A percentile compares a stretch with the other conserved stretches of the same genome.
Evolutionary conservation across 2,113 vertebrate species (phyloP).

Genomic region (Romanogobio albipinnatus): DNA sequence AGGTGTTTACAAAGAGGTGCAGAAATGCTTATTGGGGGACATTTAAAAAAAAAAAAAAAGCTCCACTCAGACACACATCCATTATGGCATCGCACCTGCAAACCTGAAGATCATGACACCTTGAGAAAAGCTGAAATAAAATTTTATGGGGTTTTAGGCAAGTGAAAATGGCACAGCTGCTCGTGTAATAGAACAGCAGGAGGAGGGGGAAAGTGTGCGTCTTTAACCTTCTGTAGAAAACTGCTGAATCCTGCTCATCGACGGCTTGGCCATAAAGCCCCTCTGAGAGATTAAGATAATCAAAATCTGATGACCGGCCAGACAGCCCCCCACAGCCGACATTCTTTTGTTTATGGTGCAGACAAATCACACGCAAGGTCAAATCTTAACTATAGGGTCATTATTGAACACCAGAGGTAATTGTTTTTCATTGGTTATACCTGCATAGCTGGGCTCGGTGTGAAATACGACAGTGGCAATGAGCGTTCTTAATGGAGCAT

Average conservation of each 20-base stretch:
- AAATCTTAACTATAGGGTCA: constrained; percentile 37
- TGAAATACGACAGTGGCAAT: constrained; percentile 28
- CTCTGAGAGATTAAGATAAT: constrained; percentile 44
- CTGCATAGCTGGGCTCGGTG: not conserved
- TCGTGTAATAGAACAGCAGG: constrained; percentile 52
- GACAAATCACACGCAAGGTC: constrained; percentile 48
- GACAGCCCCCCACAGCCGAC: not conserved
- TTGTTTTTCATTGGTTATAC: constrained; percentile 33
- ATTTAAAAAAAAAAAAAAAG: constrained; percentile 39
- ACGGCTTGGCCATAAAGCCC: constrained; percentile 52
- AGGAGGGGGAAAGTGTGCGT: constrained; percentile 37
- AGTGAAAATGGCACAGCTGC: constrained; percentile 58
- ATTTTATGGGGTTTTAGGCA: constrained; percentile 55
- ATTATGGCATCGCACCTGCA: constrained; percentile 53
- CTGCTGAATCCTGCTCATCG: constrained; percentile 40
- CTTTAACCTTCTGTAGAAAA: constrained; percentile 55
- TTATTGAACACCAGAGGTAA: constrained; percentile 32
- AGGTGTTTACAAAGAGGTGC: not conserved
- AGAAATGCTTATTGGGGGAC: constrained; percentile 27
- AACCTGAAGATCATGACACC: constrained; percentile 44
- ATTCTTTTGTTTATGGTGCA: constrained; percentile 45
- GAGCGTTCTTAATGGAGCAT: constrained; percentile 16
- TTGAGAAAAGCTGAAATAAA: constrained; percentile 58
- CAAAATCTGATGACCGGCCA: constrained; percentile 49
- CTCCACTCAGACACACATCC: constrained; percentile 42